Evolutionary conservation across 1,140 invertebrate species (phyloP), one percentile per base, ranked within the genome.

Genomic region (Hyposmocoma kahamanoa): DNA sequence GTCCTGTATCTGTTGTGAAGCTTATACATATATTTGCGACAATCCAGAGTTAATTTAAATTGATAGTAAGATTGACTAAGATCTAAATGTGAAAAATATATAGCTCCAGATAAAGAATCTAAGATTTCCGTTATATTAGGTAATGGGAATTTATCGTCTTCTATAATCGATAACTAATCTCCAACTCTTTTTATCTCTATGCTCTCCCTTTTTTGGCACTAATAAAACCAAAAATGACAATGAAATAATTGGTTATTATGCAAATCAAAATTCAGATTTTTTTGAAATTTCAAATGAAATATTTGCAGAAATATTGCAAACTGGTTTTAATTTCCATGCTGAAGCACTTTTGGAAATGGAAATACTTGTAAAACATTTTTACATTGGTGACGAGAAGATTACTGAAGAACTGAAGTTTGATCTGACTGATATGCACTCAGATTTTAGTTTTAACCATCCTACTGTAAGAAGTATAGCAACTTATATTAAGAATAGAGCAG

Each of bases 141-240:
- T 30, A 56, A 41, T 17, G 60, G 60, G 18, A 56, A 62, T 18
- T 46, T 43, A 20, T 62, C 52, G 39, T 47, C 52, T 1, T 46
- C 87, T 41, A 50, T 75, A 87, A 50, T 89, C 84, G 0, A 87
- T 53, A 2, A 49, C 47, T 6, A 49, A 6, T 19, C 47, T 17
- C 47, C 47, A 49, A 15, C 32, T 49, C 18, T 49, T 41, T 5
- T 41, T 19, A 0, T 28, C 36, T 22, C 6, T 22, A 17, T 3
- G 19, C 28, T 42, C 36, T 5, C 2, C 9, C 15, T 42, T 49
- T 22, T 49, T 49, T 20, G 47, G 36, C 2, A 49, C 47, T n/a
- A 49, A 18, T 11, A 49, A 22, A 5, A 47, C 8, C 8, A 34
- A 34, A 22, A 32, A 38, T 13, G 46, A 47, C 46, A 18, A 46